Conservation (phyloP, 2,797 vertebrate genomes). For the Sebastes minor region DNA sequence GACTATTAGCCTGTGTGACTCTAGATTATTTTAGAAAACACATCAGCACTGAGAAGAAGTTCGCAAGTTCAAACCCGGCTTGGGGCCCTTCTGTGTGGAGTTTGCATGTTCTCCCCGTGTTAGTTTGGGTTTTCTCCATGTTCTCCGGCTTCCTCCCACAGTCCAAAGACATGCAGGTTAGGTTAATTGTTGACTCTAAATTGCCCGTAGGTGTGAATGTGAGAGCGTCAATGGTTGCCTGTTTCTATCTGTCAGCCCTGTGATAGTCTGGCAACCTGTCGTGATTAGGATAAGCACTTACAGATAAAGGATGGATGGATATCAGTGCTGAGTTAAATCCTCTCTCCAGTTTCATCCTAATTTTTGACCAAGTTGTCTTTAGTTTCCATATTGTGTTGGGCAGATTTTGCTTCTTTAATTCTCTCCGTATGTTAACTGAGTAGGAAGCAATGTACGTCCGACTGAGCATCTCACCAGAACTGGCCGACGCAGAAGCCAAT, state of each 20-base stretch:
- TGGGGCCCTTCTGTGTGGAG: background rate
- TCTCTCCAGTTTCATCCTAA: background rate
- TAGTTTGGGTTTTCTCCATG: background rate
- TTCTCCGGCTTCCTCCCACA: background rate
- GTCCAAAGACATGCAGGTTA: background rate
- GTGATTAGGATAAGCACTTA: background rate
- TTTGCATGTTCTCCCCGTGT: background rate
- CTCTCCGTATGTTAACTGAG: background rate
- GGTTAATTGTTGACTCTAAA: background rate
- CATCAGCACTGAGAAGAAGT: background rate
- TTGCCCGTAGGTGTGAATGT: background rate
- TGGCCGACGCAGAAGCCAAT: background rate
- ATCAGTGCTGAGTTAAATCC: background rate
- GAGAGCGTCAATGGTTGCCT: background rate
- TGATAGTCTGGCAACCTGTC: background rate
- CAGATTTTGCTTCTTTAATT: background rate
- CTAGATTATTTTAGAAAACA: background rate
- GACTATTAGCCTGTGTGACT: background rate
- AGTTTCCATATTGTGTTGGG: background rate
- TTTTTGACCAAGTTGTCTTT: background rate
- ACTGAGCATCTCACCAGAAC: background rate
- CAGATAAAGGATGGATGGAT: background rate
- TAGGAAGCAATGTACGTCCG: background rate
- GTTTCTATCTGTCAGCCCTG: background rate
- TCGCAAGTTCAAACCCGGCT: background rate